phyloP scores from a whole-genome alignment of 2,797 vertebrate species.

The Rhinophrynus dorsalis region DNA sequence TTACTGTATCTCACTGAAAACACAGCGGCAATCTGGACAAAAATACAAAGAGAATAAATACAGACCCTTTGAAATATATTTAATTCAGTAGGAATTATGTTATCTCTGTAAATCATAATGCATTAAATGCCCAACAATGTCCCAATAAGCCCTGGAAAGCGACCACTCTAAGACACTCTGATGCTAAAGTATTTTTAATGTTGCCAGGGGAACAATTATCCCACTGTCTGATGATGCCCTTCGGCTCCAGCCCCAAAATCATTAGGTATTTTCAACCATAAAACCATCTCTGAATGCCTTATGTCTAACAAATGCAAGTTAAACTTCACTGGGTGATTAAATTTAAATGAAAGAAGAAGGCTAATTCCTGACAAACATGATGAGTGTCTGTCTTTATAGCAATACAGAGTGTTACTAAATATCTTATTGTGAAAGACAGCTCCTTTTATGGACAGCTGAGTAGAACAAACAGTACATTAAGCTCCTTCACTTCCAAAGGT shows the following conservation, averaged over 20 bases:
- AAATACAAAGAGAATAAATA: not conserved
- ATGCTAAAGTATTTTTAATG: slow-evolving; percentile 63
- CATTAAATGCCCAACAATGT: slow-evolving; percentile 56
- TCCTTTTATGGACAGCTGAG: slow-evolving; percentile 6
- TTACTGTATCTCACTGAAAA: not conserved
- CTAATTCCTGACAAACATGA: slow-evolving; percentile 58
- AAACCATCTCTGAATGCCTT: slow-evolving; percentile 54
- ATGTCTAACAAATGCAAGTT: slow-evolving; percentile 60
- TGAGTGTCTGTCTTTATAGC: slow-evolving; percentile 54
- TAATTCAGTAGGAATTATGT: slow-evolving; percentile 56
- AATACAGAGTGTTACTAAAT: slow-evolving; percentile 52
- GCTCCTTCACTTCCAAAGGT: not conserved
- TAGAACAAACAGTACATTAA: slow-evolving; percentile 16
- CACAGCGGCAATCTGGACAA: not conserved
- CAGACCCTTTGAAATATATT: slow-evolving; percentile 3
- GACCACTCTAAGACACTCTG: slow-evolving; percentile 55
- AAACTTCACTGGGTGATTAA: slow-evolving; percentile 61
- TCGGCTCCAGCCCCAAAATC: slow-evolving; percentile 65
- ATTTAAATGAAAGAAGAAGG: slow-evolving; percentile 60
- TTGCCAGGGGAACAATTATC: slow-evolving; percentile 62
- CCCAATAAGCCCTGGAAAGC: slow-evolving; percentile 54
- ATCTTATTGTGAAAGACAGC: slow-evolving; percentile 45
- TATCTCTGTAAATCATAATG: slow-evolving; percentile 59
- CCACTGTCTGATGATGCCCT: slow-evolving; percentile 61
- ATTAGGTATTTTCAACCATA: slow-evolving; percentile 53